Evolutionary conservation across 1,140 invertebrate species (phyloP), one percentile per base, ranked within the genome.

Genomic region (Diploscapter pachys): DNA sequence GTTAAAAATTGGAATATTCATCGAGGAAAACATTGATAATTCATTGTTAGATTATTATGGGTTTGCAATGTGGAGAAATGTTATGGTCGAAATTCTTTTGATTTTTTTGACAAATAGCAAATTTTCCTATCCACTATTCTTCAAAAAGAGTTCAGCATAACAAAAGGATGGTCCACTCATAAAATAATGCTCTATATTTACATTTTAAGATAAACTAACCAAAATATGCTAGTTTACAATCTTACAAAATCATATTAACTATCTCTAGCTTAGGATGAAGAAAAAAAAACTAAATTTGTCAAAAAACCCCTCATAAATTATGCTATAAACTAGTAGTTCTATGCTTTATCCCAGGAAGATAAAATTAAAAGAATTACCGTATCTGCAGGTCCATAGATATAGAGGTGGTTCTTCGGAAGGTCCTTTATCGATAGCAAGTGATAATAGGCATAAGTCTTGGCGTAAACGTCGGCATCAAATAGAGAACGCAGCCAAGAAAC

Each of bases 361-460:
- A 2, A 48, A 63, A 54, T 8, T 6, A 2, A 48, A 4, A n/a
- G 56, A 74, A 65, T 53, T 80, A 88, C 80, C 51, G 89, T 87
- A 81, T 93, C 92, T 3, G 88, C 88, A 79, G 90, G 90, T 0
- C 91, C 92, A 81, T 91, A 93, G 11, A 92, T 87, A 83, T 91
- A 92, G 59, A 92, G 82, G 83, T 92, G 91, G 31, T 77, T 57
- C n/a, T 68, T 62, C 2, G 50, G 92, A 90, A 88, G 89, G 90
- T 57, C 86, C 83, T 66, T 86, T 84, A 57, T 85, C 80, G 81
- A 89, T 87, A 71, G 87, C 85, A 66, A 83, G 84, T 55, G 90
- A 81, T 78, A 86, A 75, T 77, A 81, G 0, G 83, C 76, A 55
- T 84, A 72, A 53, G 80, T 66, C 61, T 80, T 82, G 52, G 80